phyloP scores from a whole-genome alignment of 2,888 invertebrate genomes.

The Ephialtes manifestator region DNA sequence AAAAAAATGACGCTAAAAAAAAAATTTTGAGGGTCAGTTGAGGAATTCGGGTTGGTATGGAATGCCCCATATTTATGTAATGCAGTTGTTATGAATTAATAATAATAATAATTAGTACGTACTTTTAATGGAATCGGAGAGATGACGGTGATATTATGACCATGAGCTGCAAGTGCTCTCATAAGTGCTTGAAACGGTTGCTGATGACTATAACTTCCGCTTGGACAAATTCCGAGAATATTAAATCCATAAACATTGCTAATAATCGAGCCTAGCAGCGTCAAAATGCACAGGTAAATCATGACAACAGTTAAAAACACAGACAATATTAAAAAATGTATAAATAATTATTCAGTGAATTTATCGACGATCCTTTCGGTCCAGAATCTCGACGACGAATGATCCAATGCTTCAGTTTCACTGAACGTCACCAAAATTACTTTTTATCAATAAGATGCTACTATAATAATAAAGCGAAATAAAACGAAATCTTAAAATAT shows the following conservation, averaged over 20 bases:
- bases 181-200: constrained; percentile 82
- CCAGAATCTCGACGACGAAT: constrained; percentile 51
- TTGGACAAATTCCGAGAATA: constrained; percentile 82
- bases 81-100: too few relatives aligned
- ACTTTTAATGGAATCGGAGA: constrained; percentile 81
- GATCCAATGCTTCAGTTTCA: constrained; percentile 3
- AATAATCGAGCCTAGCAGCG: constrained; percentile 19
- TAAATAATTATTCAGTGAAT: neutral
- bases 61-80: too few relatives aligned
- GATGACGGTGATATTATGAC: constrained; percentile 80
- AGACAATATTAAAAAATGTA: neutral
- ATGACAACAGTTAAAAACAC: constrained; percentile 15
- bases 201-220: constrained; percentile 82
- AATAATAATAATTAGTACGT: constrained; percentile 34
- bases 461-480: neutral
- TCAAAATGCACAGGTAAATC: constrained; percentile 23
- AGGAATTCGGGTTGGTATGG: too few relatives aligned
- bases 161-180: constrained; percentile 79
- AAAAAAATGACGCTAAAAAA: too few relatives aligned
- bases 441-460: neutral
- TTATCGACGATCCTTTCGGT: constrained; percentile 26
- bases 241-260: constrained; percentile 71
- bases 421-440: neutral
- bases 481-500: neutral
- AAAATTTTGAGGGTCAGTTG: too few relatives aligned